phyloP scores from a whole-genome alignment of 2,797 vertebrate species.

The Simalia tracyae region DNA sequence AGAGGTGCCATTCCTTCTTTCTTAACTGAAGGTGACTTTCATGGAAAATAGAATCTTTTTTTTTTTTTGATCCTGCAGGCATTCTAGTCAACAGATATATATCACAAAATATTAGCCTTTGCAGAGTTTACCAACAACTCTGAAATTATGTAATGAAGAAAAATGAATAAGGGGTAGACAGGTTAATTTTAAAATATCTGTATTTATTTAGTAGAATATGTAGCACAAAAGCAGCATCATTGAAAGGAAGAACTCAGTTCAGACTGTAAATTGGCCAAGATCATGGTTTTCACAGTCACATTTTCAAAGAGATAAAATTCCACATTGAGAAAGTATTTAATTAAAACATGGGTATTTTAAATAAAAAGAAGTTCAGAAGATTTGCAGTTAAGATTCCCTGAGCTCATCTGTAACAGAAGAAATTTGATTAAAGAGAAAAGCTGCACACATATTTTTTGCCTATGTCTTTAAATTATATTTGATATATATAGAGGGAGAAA shows the following conservation, averaged over 20 bases:
- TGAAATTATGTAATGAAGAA: neutral
- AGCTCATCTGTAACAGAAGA: neutral
- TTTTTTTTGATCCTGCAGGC: neutral
- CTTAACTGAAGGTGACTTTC: neutral
- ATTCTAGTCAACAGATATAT: neutral
- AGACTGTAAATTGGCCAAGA: neutral
- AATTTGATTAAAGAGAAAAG: slow-evolving; percentile 19
- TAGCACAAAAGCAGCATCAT: neutral
- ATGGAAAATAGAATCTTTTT: neutral
- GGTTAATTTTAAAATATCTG: neutral
- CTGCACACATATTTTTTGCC: neutral
- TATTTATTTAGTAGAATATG: neutral
- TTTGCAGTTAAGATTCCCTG: slow-evolving; percentile 18
- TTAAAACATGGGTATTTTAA: slow-evolving; percentile 17
- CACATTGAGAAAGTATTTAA: neutral
- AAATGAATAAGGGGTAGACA: neutral
- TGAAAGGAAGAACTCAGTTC: neutral
- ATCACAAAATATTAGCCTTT: neutral
- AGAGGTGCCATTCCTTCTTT: neutral
- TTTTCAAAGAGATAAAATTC: neutral
- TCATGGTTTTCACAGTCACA: neutral
- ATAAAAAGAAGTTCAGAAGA: neutral
- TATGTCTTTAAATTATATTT: slow-evolving; percentile 7
- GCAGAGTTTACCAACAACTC: neutral
- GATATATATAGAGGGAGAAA: neutral